Percentiles rank a stretch among this genome's conserved stretches.
These are phyloP conservation scores for Hiodon tergisus DNA, from an alignment of 2,113 vertebrate species.

Conservation along the genomic window DNA sequence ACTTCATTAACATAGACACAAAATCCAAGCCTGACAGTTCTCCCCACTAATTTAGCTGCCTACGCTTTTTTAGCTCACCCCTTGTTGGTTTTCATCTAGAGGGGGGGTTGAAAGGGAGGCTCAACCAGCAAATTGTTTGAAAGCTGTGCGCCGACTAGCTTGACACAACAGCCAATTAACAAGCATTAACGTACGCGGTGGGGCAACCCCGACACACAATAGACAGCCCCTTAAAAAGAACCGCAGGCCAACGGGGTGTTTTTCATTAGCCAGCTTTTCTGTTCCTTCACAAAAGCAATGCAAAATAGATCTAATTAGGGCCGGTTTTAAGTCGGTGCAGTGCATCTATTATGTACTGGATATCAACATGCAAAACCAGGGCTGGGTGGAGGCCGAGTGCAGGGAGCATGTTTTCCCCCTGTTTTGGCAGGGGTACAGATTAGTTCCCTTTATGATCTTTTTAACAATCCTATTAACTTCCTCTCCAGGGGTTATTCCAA, in stretches of 20 bases:
- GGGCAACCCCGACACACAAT: constrained; percentile 37
- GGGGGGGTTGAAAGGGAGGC: constrained; percentile 24
- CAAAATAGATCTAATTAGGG: constrained; percentile 47
- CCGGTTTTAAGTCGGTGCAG: constrained; percentile 25
- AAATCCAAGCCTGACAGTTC: neutral
- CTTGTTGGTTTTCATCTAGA: too few relatives aligned
- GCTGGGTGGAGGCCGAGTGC: constrained; percentile 9
- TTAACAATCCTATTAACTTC: constrained; percentile 29
- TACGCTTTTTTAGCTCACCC: neutral
- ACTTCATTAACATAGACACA: neutral
- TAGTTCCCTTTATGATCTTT: constrained; percentile 21
- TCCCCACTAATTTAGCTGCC: neutral
- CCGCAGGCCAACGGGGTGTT: constrained; percentile 37
- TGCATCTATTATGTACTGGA: constrained; percentile 24
- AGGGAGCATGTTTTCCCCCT: constrained; percentile 3
- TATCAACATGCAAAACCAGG: constrained; percentile 28
- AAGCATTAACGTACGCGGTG: constrained; percentile 41
- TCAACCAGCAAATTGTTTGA: constrained; percentile 29
- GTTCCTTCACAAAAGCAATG: constrained; percentile 32
- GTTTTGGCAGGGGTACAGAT: constrained; percentile 17
- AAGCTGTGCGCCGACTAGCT: constrained; percentile 33
- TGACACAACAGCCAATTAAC: constrained; percentile 46
- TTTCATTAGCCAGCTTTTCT: constrained; percentile 35
- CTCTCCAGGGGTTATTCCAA: constrained; percentile 20
- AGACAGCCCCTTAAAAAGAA: constrained; percentile 30